Base-by-base conservation (phyloP, 2,797 vertebrate species). In the Clarias platycephalus region DNA sequence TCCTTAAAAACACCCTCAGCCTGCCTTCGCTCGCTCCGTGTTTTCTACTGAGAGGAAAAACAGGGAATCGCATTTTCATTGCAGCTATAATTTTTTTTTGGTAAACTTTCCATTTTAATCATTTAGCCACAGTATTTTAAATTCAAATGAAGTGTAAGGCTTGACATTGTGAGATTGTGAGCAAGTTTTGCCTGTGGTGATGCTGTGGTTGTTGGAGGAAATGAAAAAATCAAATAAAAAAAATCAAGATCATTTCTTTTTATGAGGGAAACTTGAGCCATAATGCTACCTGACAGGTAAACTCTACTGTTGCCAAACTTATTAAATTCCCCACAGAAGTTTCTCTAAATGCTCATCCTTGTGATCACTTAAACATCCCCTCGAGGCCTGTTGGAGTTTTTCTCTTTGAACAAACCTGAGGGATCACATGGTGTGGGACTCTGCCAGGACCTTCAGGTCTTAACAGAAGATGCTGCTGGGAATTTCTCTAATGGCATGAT, bases 281-380 rank as follows among this genome's bases (percentile, higher is more conserved):
- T 96, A 97, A 97, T 97, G 93, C 94, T 95, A 92, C 94, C 96
- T 98, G 97, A 98, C 97, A 97, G 96, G 95, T 96, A 96, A 96
- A 96, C 96, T 95, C 94, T 90, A 90, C 91, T 96, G 96, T 96
- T 95, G 94, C 90, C 94, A 94, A 97, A 97, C 96, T 96, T 95
- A 95, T 94, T 94, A 97, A 97, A 97, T 97, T 97, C 96, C 84
- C 95, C 94, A 95, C 94, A 93, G 94, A 96, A 96, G 93, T 96
- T 88, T 95, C 95, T 97, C 95, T 97, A 97, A 97, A 97, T 97
- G 97, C 94, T 96, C 95, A 94, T 95, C 94, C 95, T 94, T 96
- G 96, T 96, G 96, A 97, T 97, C 96, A 97, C 96, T 98, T 98
- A 98, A 99, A 97, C 96, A 97, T 96, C 95, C 97, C 96, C 96